Evolutionary conservation across 2,113 vertebrate species (phyloP).

Genomic region (Nesogale talazaci): DNA sequence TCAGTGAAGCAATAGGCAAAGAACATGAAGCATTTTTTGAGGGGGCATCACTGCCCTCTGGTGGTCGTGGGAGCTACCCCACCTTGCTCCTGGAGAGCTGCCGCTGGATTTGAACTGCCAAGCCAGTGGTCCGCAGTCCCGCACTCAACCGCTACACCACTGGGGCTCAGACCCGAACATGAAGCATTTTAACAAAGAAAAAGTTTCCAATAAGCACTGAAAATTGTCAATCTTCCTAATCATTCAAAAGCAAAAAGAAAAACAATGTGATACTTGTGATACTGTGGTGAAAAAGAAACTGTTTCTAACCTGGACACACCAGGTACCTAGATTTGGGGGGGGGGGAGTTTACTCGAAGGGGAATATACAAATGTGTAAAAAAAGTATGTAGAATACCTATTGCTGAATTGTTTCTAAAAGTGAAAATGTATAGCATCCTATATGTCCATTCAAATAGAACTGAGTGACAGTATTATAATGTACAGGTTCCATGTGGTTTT

Average conservation of each 20-base stretch:
- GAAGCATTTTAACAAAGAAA: constrained; percentile 27
- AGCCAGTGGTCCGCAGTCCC: too few relatives aligned
- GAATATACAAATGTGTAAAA: background rate
- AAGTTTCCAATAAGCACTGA: background rate
- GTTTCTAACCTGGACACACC: background rate
- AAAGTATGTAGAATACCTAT: background rate
- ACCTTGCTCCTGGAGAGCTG: too few relatives aligned
- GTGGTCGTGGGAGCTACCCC: too few relatives aligned
- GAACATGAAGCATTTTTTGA: too few relatives aligned
- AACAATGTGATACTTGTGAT: background rate
- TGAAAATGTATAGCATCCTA: background rate
- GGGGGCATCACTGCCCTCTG: too few relatives aligned
- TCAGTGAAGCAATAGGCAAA: background rate
- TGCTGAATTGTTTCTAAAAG: background rate
- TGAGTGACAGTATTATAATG: background rate
- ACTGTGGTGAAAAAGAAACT: background rate
- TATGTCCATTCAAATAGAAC: background rate
- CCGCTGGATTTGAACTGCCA: too few relatives aligned
- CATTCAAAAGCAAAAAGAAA: constrained; percentile 3
- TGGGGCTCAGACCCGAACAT: too few relatives aligned
- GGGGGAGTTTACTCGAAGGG: background rate
- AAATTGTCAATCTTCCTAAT: background rate
- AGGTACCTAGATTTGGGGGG: background rate
- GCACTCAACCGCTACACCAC: too few relatives aligned
- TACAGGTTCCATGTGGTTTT: background rate